phyloP scores from a whole-genome alignment of 2,113 vertebrate genomes.

The Coracopsis vasa region DNA sequence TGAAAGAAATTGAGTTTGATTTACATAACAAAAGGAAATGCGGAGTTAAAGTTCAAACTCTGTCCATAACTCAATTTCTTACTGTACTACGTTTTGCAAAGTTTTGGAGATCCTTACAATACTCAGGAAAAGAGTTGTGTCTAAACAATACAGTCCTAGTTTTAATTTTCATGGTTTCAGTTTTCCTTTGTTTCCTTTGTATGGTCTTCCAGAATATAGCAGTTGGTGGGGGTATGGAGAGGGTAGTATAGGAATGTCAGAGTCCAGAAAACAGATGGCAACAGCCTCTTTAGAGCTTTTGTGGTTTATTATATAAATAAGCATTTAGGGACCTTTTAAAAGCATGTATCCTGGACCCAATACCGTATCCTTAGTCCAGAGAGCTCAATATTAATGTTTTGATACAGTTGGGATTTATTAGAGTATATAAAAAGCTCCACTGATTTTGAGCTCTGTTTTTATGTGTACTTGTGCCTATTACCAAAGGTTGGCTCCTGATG shows the following conservation, averaged over 20 bases:
- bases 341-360: neutral
- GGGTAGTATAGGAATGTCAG: neutral
- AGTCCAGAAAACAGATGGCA: constrained; percentile 14
- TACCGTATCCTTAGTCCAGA: neutral
- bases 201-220: neutral
- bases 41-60: neutral
- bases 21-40: neutral
- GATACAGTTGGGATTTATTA: constrained; percentile 17
- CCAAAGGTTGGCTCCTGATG: neutral
- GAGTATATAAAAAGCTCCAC: neutral
- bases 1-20: neutral
- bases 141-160: neutral
- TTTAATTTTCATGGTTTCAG: neutral
- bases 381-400: neutral
- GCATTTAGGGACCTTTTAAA: constrained; percentile 31
- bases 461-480: neutral
- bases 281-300: neutral
- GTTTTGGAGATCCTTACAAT: neutral
- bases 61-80: neutral
- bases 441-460: neutral
- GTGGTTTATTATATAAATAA: neutral
- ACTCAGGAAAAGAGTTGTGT: neutral
- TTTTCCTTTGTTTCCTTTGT: neutral
- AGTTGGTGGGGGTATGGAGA: neutral
- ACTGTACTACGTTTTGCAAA: fast-evolving